phyloP scores from a whole-genome alignment of 2,888 invertebrate genomes.

The Zygothrica quintamaculata region DNA sequence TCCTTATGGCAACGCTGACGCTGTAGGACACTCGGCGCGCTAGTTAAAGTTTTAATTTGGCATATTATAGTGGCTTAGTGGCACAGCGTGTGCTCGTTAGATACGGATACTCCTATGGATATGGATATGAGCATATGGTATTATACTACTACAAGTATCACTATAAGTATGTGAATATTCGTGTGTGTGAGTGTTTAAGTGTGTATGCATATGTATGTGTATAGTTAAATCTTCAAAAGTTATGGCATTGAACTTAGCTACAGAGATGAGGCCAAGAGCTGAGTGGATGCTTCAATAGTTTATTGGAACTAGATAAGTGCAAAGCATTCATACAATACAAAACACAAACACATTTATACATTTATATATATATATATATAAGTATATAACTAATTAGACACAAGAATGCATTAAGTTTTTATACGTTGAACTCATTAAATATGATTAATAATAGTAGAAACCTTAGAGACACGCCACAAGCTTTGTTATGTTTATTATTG shows the following conservation, averaged over 20 bases:
- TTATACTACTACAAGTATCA: conserved; percentile 36
- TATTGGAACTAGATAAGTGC: too few relatives aligned
- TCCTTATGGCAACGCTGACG: conserved; percentile 23
- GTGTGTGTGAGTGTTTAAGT: too few relatives aligned
- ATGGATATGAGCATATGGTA: conserved; percentile 64
- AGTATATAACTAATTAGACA: too few relatives aligned
- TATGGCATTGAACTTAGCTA: conserved; percentile 70
- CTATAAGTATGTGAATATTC: neutral
- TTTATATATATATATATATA: too few relatives aligned
- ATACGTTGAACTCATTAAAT: neutral
- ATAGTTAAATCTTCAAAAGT: conserved; percentile 33
- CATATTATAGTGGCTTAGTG: conserved; percentile 77
- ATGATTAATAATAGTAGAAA: too few relatives aligned
- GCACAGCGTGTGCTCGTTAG: conserved; percentile 73
- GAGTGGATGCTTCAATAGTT: neutral
- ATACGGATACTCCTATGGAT: conserved; percentile 51
- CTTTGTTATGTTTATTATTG: too few relatives aligned
- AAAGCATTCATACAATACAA: too few relatives aligned
- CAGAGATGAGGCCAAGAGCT: neutral
- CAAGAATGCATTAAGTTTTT: neutral
- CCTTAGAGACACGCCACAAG: too few relatives aligned
- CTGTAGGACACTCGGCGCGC: conserved; percentile 78
- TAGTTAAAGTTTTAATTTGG: conserved; percentile 79
- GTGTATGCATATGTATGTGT: neutral
- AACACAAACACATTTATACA: too few relatives aligned